Conservation (phyloP, 2,888 invertebrate genomes). For the Thalpophila matura region DNA sequence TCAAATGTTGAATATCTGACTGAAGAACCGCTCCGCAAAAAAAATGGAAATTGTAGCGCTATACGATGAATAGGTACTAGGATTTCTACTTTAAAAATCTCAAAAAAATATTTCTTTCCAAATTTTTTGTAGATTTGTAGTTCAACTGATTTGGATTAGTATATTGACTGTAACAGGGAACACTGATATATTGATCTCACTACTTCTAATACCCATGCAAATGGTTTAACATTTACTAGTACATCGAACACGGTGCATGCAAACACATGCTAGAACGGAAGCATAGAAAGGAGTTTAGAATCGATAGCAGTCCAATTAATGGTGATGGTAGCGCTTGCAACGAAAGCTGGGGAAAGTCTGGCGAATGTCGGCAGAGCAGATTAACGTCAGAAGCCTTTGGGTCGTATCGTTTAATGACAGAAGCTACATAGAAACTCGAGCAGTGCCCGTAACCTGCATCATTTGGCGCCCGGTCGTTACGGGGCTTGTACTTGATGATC, state of each 20-base stretch:
- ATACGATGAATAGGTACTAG: background rate
- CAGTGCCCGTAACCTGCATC: conserved; percentile 75
- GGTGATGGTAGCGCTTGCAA: conserved; percentile 72
- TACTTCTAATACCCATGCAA: conserved; percentile 61
- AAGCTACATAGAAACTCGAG: conserved; percentile 73
- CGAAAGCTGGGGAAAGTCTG: conserved; percentile 72
- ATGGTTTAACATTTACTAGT: conserved; percentile 52
- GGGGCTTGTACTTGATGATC: conserved; percentile 75
- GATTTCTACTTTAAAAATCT: background rate
- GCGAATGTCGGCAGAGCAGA: conserved; percentile 72
- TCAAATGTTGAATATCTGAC: background rate
- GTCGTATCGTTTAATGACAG: conserved; percentile 78
- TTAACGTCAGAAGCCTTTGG: conserved; percentile 75
- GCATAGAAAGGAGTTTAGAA: conserved; percentile 63
- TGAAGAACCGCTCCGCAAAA: conserved; percentile 14
- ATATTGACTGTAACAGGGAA: conserved; percentile 8
- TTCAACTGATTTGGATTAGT: background rate
- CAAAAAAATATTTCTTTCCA: background rate
- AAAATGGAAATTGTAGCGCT: conserved; percentile 1
- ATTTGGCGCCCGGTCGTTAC: conserved; percentile 78
- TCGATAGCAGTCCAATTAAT: conserved; percentile 65
- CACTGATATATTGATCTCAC: conserved; percentile 28
- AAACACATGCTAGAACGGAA: conserved; percentile 69
- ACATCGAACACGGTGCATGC: conserved; percentile 64
- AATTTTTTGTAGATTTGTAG: conserved; percentile 22